Conservation (phyloP, 1,140 invertebrate species). For the Episyrphus balteatus region DNA sequence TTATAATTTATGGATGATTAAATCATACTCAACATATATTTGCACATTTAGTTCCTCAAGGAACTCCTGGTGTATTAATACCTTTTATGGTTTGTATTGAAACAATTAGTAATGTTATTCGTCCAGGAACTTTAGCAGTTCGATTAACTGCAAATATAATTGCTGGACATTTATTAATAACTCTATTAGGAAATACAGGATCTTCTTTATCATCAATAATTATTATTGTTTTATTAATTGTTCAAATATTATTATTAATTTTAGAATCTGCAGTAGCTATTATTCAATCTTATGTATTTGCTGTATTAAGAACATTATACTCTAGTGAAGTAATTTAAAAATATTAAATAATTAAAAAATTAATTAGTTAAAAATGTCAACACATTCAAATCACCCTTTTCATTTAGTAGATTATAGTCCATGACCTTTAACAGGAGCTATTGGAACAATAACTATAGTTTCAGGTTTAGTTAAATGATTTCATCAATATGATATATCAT, state of each 20-base stretch:
- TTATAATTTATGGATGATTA: conserved; percentile 47
- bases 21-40: conserved; percentile 46
- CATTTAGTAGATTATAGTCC: conserved; percentile 45
- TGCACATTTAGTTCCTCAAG: conserved; percentile 47
- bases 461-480: no score
- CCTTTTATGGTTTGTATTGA: conserved; percentile 47
- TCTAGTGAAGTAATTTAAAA: conserved; percentile 41
- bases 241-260: conserved; percentile 41
- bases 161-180: conserved; percentile 49
- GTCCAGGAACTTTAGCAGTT: conserved; percentile 48
- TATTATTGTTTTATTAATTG: conserved; percentile 35
- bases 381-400: conserved; percentile 39
- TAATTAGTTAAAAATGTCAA: no score
- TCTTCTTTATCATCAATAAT: conserved; percentile 22
- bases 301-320: conserved; percentile 40
- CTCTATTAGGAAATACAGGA: conserved; percentile 41
- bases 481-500: conserved; percentile 34
- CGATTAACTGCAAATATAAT: conserved; percentile 58
- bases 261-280: conserved; percentile 41
- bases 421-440: no score
- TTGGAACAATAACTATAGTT: no score
- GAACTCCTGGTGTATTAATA: conserved; percentile 43
- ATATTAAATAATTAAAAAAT: no score
- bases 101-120: conserved; percentile 50
- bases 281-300: conserved; percentile 47